A percentile compares a stretch with the other conserved stretches of the same genome.
phyloP scores from a whole-genome alignment of 2,888 invertebrate genomes.

The Acanthosoma haemorrhoidale region DNA sequence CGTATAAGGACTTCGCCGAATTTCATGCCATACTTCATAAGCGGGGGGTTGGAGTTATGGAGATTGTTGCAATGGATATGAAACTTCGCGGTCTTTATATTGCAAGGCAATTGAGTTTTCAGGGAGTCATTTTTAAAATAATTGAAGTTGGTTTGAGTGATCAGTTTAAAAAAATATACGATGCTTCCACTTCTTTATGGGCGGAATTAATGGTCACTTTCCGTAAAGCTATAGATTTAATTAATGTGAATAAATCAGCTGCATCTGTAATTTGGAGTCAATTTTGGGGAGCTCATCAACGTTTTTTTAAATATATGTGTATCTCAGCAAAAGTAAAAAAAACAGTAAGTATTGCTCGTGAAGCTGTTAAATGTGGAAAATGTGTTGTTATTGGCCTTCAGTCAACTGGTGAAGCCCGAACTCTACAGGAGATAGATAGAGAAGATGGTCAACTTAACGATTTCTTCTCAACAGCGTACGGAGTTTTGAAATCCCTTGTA shows the following conservation, averaged over 20 bases:
- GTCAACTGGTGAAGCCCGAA: conserved; percentile 61
- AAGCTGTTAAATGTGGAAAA: conserved; percentile 47
- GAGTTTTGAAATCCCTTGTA: conserved; percentile 90
- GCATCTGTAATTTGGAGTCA: conserved; percentile 95
- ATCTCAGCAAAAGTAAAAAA: conserved; percentile 86
- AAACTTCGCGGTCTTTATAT: conserved; percentile 60
- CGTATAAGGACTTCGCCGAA: conserved; percentile 55
- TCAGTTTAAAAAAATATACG: conserved; percentile 54
- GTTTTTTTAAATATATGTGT: conserved; percentile 98
- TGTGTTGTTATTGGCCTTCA: conserved; percentile 64
- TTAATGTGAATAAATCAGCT: conserved; percentile 79
- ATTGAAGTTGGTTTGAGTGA: conserved; percentile 54
- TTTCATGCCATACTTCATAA: conserved; percentile 58
- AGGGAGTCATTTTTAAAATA: conserved; percentile 56
- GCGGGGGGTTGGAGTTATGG: conserved; percentile 63
- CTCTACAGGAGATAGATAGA: conserved; percentile 57
- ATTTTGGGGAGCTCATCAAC: conserved; percentile 99
- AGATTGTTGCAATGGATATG: conserved; percentile 64
- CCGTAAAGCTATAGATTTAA: conserved; percentile 86
- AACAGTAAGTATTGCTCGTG: conserved; percentile 52
- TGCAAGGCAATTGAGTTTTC: conserved; percentile 59
- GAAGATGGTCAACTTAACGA: conserved; percentile 57
- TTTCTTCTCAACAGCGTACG: conserved; percentile 58
- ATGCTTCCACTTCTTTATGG: conserved; percentile 56
- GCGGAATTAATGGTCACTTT: conserved; percentile 54